Conservation (phyloP, 2,113 vertebrate species). For the Eptesicus fuscus region DNA sequence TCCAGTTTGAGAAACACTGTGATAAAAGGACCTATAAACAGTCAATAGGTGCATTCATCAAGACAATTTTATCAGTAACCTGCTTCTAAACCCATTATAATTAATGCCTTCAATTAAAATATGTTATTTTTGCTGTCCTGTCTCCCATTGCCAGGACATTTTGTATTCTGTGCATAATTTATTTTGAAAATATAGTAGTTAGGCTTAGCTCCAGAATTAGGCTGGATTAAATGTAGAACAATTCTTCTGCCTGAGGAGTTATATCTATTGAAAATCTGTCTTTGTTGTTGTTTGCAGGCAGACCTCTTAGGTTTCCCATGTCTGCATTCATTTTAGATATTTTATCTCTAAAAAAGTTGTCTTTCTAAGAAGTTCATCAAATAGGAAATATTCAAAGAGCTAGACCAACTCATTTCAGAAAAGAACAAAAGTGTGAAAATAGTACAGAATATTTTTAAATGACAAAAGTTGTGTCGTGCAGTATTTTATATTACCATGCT, state of each 20-base stretch:
- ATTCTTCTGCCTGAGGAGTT: not conserved
- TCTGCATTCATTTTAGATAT: not conserved
- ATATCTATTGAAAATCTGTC: not conserved
- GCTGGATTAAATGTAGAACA: not conserved
- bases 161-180: not conserved
- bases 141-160: not conserved
- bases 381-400: not conserved
- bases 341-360: not conserved
- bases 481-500: not conserved
- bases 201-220: not conserved
- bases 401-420: not conserved
- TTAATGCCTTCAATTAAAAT: not conserved
- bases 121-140: not conserved
- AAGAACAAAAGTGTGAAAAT: not conserved
- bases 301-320: not conserved
- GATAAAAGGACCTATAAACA: not conserved
- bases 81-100: not conserved
- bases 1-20: not conserved
- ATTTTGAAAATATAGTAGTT: slow-evolving; percentile 16
- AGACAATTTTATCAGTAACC: not conserved
- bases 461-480: not conserved
- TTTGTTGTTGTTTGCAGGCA: not conserved
- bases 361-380: not conserved
- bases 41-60: not conserved
- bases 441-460: not conserved